Percentiles rank a stretch among this genome's conserved stretches.
Conservation (phyloP, 1,140 invertebrate species). For the Helicoverpa armigera region DNA sequence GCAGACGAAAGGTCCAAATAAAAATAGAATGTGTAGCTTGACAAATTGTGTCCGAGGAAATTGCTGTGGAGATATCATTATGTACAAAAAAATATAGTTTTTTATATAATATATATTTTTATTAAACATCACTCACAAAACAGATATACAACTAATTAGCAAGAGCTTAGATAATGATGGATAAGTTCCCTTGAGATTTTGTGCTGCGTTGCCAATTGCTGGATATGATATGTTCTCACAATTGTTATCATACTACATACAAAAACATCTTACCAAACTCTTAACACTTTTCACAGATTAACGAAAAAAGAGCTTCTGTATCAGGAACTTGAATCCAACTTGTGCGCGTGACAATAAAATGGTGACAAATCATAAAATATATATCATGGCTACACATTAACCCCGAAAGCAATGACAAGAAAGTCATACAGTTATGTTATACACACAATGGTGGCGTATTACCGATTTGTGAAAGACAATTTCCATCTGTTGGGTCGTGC, state of each 20-base stretch:
- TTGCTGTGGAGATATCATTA: constrained; percentile 14
- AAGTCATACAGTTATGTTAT: constrained; percentile 47
- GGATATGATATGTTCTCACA: no score
- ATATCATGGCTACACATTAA: constrained; percentile 38
- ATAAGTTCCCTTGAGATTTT: no score
- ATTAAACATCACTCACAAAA: no score
- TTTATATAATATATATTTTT: no score
- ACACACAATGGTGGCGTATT: constrained; percentile 60
- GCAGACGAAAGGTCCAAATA: constrained; percentile 20
- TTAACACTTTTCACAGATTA: no score
- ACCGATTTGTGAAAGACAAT: constrained; percentile 77
- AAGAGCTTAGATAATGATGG: not conserved
- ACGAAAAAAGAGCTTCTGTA: not conserved
- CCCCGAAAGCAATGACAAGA: constrained; percentile 36
- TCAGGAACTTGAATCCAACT: not conserved
- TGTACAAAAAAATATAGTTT: not conserved
- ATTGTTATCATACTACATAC: no score
- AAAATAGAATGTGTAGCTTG: not conserved
- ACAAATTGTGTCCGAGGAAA: constrained; percentile 29
- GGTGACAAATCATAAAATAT: constrained; percentile 17
- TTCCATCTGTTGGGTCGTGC: constrained; percentile 59
- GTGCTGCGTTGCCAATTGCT: no score
- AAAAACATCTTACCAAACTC: no score
- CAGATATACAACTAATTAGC: not conserved
- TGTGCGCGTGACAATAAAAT: not conserved